These are phyloP conservation scores for Emydoidea blandingii DNA, from an alignment of 2,797 vertebrate species.

Conservation along the genomic window DNA sequence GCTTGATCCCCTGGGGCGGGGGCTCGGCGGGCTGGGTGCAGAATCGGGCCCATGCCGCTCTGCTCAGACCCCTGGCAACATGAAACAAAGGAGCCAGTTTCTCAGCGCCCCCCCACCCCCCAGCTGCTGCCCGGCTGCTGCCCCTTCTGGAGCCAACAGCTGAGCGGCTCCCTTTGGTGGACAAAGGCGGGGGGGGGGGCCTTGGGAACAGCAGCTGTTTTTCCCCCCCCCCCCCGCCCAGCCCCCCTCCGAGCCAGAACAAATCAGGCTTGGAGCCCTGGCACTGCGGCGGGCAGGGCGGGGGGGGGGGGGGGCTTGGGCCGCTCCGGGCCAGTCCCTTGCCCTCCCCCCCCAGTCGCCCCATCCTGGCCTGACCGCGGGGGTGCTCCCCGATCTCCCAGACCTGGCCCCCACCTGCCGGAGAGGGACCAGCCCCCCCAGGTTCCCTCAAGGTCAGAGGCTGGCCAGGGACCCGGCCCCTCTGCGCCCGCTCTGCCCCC, in stretches of 20 bases:
- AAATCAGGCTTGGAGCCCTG: conserved; percentile 57
- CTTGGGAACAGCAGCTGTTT: not conserved
- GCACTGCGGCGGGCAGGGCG: conserved; percentile 68
- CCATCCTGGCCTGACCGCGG: not conserved
- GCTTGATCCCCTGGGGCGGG: too few relatives aligned
- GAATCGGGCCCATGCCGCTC: not conserved
- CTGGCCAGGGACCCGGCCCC: too few relatives aligned
- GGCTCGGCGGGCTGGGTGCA: too few relatives aligned
- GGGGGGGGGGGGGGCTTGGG: not conserved
- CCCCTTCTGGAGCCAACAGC: conserved; percentile 53
- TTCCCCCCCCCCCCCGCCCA: not conserved
- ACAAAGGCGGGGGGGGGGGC: not conserved
- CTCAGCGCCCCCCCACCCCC: not conserved
- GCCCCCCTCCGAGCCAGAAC: conserved; percentile 57
- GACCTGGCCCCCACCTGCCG: too few relatives aligned
- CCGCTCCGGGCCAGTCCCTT: not conserved
- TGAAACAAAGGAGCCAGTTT: conserved; percentile 66
- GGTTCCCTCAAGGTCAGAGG: not conserved
- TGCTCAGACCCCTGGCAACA: not conserved
- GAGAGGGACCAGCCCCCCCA: too few relatives aligned
- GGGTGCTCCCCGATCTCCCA: not conserved
- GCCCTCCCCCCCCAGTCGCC: not conserved
- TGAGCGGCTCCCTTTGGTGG: not conserved
- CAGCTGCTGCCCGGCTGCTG: conserved; percentile 73
- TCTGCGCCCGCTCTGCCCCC: too few relatives aligned